A percentile compares a stretch with the other conserved stretches of the same genome.
Evolutionary conservation across 2,113 vertebrate species (phyloP).

Genomic region (Hippocampus abdominalis): DNA sequence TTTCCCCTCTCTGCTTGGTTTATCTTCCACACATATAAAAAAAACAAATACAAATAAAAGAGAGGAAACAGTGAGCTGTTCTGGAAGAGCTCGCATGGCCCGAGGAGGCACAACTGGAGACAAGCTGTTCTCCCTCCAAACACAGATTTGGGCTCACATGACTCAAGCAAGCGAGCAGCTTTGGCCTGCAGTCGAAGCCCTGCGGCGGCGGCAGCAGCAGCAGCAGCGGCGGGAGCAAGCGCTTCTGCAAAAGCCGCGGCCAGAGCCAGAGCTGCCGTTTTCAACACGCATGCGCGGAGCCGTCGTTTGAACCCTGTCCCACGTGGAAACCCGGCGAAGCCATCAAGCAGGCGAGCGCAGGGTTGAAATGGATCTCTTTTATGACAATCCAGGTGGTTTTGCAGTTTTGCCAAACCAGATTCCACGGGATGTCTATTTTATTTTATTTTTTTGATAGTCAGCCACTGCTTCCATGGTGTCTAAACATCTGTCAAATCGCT

Average conservation of each 20-base stretch:
- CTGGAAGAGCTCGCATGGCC: conserved; percentile 42
- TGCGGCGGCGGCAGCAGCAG: conserved; percentile 25
- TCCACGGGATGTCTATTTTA: not conserved
- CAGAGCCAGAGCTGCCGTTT: not conserved
- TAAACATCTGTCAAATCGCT: no score
- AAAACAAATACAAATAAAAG: not conserved
- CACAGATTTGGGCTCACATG: conserved; percentile 66
- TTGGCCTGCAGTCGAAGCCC: conserved; percentile 44
- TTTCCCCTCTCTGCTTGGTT: not conserved
- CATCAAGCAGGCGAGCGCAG: not conserved
- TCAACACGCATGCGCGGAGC: conserved; percentile 17
- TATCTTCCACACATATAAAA: not conserved
- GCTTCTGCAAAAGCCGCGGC: conserved; percentile 18
- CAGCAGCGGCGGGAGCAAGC: not conserved
- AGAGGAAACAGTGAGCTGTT: conserved; percentile 13
- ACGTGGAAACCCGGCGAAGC: not conserved
- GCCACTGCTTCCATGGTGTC: no score
- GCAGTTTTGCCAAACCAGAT: conserved; percentile 31
- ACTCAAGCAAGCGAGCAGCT: conserved; percentile 58
- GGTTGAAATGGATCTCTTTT: not conserved
- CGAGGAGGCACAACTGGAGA: conserved; percentile 61
- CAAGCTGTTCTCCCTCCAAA: conserved; percentile 69
- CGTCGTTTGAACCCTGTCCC: conserved; percentile 20
- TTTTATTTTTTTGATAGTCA: not conserved
- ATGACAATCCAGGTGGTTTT: conserved; percentile 28